Evolutionary conservation across 1,140 invertebrate genomes (phyloP).

Genomic region (Eueides isabella): DNA sequence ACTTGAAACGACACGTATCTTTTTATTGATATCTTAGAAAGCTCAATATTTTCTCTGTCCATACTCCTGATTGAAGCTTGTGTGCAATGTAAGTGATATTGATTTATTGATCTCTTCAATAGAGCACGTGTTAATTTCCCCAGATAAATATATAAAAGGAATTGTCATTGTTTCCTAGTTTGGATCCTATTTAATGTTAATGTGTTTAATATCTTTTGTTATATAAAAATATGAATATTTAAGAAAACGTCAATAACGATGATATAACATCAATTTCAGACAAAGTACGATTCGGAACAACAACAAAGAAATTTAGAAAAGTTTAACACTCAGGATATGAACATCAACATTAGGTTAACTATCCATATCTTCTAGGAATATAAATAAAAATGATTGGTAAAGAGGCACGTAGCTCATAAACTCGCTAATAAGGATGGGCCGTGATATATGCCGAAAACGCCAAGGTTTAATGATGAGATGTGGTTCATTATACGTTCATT

Average conservation of each 20-base stretch:
- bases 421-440: slow-evolving; percentile 54
- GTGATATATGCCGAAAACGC: slow-evolving; percentile 46
- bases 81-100: slow-evolving; percentile 58
- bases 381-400: slow-evolving; percentile 66
- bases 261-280: too few species aligned
- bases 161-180: too few species aligned
- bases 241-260: too few species aligned
- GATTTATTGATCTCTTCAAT: slow-evolving; percentile 46
- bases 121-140: slow-evolving; percentile 37
- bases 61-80: slow-evolving; percentile 56
- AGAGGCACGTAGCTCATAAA: slow-evolving; percentile 48
- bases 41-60: slow-evolving; percentile 75
- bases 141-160: background rate
- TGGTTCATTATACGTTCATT: slow-evolving; percentile 42
- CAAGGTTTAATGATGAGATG: slow-evolving; percentile 39
- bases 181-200: too few species aligned
- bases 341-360: slow-evolving; percentile 52
- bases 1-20: slow-evolving; percentile 79
- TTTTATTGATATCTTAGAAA: slow-evolving; percentile 80
- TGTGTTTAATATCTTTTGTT: too few species aligned
- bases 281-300: too few species aligned
- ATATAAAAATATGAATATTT: background rate
- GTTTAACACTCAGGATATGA: slow-evolving; percentile 37
- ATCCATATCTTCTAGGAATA: slow-evolving; percentile 59
- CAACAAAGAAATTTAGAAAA: background rate